A percentile compares a stretch with the other conserved stretches of the same genome.
phyloP scores from a whole-genome alignment of 2,113 vertebrate species.

The Kobus ellipsiprymnus region DNA sequence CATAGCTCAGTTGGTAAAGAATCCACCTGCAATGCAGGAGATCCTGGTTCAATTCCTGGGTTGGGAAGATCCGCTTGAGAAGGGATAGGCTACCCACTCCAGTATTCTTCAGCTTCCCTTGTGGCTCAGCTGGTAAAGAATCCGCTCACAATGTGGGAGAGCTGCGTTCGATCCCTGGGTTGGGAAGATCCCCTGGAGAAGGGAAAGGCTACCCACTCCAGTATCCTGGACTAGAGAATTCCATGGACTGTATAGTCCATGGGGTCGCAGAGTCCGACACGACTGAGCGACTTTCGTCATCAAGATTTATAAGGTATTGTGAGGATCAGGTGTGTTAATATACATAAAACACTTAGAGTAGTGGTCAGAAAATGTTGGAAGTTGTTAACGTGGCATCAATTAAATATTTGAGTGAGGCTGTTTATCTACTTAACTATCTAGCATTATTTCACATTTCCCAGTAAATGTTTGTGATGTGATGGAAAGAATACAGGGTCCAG shows the following conservation, averaged over 20 bases:
- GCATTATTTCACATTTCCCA: neutral
- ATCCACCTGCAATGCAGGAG: neutral
- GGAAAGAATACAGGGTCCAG: neutral
- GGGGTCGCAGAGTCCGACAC: fast-evolving
- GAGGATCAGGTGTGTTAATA: neutral
- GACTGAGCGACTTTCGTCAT: no score
- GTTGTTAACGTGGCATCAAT: neutral
- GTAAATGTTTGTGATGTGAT: neutral
- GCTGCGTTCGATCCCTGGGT: no score
- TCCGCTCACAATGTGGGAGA: fast-evolving
- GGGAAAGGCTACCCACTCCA: neutral
- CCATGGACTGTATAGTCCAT: no score
- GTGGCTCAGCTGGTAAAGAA: no score
- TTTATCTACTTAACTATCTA: neutral
- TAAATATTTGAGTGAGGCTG: neutral
- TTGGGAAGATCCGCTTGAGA: no score
- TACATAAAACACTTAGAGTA: neutral
- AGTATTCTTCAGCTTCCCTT: no score
- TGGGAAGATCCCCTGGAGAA: no score
- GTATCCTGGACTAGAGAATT: no score
- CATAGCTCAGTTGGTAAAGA: neutral
- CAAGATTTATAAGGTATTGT: neutral
- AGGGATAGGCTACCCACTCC: no score
- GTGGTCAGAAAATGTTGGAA: neutral
- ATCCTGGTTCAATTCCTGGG: no score